Evolutionary conservation across 1,140 invertebrate species (phyloP), one percentile per base, ranked within the genome.

Genomic region (Lasaia peninsularis): DNA sequence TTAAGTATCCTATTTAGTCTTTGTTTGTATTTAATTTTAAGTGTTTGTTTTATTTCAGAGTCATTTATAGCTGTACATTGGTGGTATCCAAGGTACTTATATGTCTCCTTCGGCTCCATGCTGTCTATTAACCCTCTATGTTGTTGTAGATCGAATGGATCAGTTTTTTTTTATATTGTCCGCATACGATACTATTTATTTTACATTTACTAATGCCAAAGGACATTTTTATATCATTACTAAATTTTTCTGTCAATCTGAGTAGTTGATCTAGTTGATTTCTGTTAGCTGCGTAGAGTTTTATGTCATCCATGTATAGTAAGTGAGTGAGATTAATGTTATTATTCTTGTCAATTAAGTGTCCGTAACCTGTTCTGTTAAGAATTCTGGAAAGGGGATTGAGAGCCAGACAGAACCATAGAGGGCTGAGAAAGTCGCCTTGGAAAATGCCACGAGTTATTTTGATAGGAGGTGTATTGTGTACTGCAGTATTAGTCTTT

Each of bases 221-320:
- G 16, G 35, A 40, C 63, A 70, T 66, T 16, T 58, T 35, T 1
- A 66, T 66, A 31, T 70, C 63, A 60, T 2, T 9, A 21, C 49
- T 60, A 24, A 60, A 66, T 49, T 18, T 12, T 51, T 31, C 12
- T 34, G 52, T 56, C 24, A 18, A 37, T 34, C 48, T 32, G 14
- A 58, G 51, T 12, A 60, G 31, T 8, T 10, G 24, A 2, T 54
- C 18, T n/a, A 54, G 52, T 8, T 50, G 20, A 32, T 51, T 24
- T 40, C 31, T 18, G 10, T 33, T 20, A 6, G 24, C 52, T 44
- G n/a, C n/a, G n/a, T n/a, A n/a, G n/a, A n/a, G n/a, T n/a, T n/a
- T n/a, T n/a, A n/a, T n/a, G n/a, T n/a, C n/a, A n/a, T n/a, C n/a
- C n/a, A n/a, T n/a, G n/a, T n/a, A n/a, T n/a, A n/a, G n/a, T n/a